Evolutionary conservation across 2,797 vertebrate species (phyloP), one percentile per base, ranked within the genome.

Genomic region (Catostomus latipinnis): DNA sequence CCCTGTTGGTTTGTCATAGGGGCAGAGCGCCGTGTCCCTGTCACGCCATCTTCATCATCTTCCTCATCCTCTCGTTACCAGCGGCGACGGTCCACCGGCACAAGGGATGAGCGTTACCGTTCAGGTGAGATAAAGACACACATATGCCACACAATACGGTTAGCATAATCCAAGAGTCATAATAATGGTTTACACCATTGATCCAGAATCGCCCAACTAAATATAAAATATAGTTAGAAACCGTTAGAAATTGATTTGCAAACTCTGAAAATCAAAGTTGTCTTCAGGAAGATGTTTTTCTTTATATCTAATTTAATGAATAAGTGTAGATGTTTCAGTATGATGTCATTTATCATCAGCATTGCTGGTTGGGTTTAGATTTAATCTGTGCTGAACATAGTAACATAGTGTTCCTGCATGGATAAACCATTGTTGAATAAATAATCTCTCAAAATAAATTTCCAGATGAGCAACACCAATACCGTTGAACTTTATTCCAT

Each of bases 51-150:
- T 45, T 85, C 82, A 22, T 86, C 84, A 1, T 83, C 84, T 10
- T 86, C 84, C 18, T 95, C 95, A 48, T 94, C 95, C 54, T 96
- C 95, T 65, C 93, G 94, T 48, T 96, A 95, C 73, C 95, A 96
- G 85, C 91, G 95, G 0, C 92, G 95, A 78, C 91, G 94, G 85
- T 96, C 95, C 84, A 95, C 94, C 85, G 95, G 95, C 86, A 95
- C 95, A 63, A 92, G 95, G 80, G 95, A 96, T 94, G 95, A 96
- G 76, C 94, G 94, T 76, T 96, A 96, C 68, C 91, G 95, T 83
- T 96, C 95, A 6, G 95, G 95, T 96, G 49, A 82, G 8, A 58
- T 22, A 45, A 14, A 22, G 16, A 34, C 34, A 34, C 34, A 34
- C 34, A 34, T 34, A 34, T 34, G 4, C 34, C 34, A 34, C 34